Evolutionary conservation across 1,140 invertebrate genomes (phyloP), one percentile per base, ranked within the genome.

Genomic region (Asbolus verrucosus): DNA sequence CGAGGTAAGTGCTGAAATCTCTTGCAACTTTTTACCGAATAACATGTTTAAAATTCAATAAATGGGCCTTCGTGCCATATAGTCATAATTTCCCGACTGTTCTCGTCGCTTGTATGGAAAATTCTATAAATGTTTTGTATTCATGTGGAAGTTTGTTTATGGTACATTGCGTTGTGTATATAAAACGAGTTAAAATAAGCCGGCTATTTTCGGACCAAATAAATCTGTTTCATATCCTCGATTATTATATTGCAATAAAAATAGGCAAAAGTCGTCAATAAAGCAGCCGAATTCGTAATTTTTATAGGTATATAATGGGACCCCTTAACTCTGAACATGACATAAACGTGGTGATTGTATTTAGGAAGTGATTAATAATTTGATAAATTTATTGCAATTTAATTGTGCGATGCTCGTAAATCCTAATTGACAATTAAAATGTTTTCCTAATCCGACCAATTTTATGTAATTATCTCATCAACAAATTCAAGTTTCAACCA

Each of bases 71-170:
- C 46, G 46, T 54, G 46, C 46, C 9, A n/a, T 11, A 54, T 11
- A 54, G 11, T 6, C 21, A 54, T 54, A 54, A 54, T 54, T 54
- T 54, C 46, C n/a, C 1, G n/a, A 21, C 21, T 27, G 46, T 30
- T 54, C 11, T 54, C n/a, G 21, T n/a, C n/a, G 46, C 14, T 27
- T 54, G 46, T 54, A 54, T 54, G 46, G 19, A 27, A 27, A 54
- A 54, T 54, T 54, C 46, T 54, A 6, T 54, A 54, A 27, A 11
- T 21, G 19, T 54, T 54, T 54, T 27, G 46, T 54, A 54, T 54
- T 54, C 46, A 54, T 54, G 46, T 54, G 46, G 46, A 54, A 54
- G 46, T 54, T 54, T 54, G 46, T 54, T 54, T 54, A 54, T 54
- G 46, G 46, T 54, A 54, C 19, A 54, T 27, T 54, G 46, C 46